phyloP scores from a whole-genome alignment of 2,888 invertebrate species.

The Stictocephala bisonia region DNA sequence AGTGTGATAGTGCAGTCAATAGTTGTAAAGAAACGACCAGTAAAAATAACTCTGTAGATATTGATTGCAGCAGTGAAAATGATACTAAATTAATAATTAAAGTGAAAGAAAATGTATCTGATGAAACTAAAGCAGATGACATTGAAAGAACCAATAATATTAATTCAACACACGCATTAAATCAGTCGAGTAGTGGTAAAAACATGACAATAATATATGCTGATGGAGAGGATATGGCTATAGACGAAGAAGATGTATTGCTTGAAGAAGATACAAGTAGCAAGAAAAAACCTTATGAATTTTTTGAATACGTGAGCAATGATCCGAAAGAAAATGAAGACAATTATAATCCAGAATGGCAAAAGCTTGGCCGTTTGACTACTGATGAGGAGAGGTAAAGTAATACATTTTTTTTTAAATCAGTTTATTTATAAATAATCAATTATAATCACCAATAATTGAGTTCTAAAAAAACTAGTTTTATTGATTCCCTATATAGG shows the following conservation, averaged over 20 bases:
- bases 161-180: no score
- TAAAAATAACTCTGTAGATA: no score
- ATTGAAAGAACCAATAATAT: no score
- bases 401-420: neutral
- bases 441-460: no score
- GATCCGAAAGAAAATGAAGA: slow-evolving; percentile 45
- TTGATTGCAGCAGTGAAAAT: no score
- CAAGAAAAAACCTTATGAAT: slow-evolving; percentile 22
- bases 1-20: no score
- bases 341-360: slow-evolving; percentile 39
- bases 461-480: no score
- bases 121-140: neutral
- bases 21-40: no score
- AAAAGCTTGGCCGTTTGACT: slow-evolving; percentile 15
- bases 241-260: slow-evolving; percentile 42
- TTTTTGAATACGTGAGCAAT: slow-evolving; percentile 37
- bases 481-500: no score
- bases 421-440: neutral
- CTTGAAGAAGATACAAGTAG: slow-evolving; percentile 27
- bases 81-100: neutral
- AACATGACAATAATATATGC: neutral
- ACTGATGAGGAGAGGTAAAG: slow-evolving; percentile 44
- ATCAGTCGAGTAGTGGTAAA: no score
- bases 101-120: neutral
- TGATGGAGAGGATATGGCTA: neutral